These are phyloP conservation scores for Elymnias hypermnestra DNA, from an alignment of 1,140 invertebrate genomes.

Conservation along the genomic window DNA sequence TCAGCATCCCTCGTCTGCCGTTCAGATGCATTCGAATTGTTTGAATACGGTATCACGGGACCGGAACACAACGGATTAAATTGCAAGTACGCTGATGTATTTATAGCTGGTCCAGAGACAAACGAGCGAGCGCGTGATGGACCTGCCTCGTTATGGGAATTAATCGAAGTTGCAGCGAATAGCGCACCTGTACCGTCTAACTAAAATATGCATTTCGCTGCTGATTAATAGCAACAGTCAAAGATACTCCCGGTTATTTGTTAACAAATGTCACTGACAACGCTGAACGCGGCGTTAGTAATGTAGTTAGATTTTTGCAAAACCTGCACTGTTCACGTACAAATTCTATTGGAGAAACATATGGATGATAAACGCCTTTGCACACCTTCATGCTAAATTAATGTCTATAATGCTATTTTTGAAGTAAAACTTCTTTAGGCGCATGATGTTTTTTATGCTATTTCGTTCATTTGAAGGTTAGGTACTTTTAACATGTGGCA, in stretches of 20 bases:
- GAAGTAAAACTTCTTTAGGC: too few relatives aligned
- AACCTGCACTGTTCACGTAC: not conserved
- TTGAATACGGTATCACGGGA: conserved; percentile 47
- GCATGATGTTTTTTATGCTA: too few relatives aligned
- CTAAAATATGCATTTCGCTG: conserved; percentile 51
- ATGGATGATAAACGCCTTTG: too few relatives aligned
- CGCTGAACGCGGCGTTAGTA: not conserved
- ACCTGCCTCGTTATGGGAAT: conserved; percentile 73
- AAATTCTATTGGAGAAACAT: too few relatives aligned
- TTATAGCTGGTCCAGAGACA: conserved; percentile 70
- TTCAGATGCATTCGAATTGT: conserved; percentile 27
- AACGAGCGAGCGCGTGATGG: conserved; percentile 69
- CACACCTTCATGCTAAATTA: too few relatives aligned
- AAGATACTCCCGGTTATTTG: conserved; percentile 7
- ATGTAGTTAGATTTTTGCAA: not conserved
- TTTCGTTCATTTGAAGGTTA: too few relatives aligned
- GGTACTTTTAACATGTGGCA: too few relatives aligned
- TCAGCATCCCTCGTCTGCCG: conserved; percentile 5
- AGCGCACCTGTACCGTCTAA: conserved; percentile 60
- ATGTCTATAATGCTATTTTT: too few relatives aligned
- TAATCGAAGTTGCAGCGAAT: conserved; percentile 68
- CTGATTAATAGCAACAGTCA: conserved; percentile 33
- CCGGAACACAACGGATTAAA: conserved; percentile 67
- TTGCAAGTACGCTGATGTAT: conserved; percentile 73
- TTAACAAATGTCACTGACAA: not conserved